A percentile compares a stretch with the other conserved stretches of the same genome.
Evolutionary conservation across 2,888 invertebrate species (phyloP).

Genomic region (Anoncus sp.): DNA sequence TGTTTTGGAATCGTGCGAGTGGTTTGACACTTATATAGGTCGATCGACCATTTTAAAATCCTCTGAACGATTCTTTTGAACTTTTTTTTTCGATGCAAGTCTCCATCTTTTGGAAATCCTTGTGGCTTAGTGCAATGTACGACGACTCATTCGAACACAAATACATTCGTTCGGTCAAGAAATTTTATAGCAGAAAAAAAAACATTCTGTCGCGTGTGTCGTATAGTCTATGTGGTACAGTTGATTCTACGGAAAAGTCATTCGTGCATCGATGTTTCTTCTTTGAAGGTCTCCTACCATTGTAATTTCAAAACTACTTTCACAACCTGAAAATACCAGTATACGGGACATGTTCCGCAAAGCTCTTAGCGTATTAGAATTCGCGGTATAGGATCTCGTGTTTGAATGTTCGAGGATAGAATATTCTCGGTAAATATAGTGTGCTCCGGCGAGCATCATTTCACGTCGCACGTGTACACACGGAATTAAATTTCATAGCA

Average conservation of each 20-base stretch:
- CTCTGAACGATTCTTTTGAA: too few species aligned
- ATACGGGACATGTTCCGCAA: constrained; percentile 9
- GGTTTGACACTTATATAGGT: too few species aligned
- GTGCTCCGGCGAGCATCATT: constrained; percentile 6
- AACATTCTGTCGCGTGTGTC: constrained; percentile 8
- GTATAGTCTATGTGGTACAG: neutral
- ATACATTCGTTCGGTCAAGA: too few species aligned
- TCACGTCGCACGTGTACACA: neutral
- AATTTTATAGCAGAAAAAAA: neutral
- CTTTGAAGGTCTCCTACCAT: neutral
- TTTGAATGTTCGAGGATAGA: constrained; percentile 12
- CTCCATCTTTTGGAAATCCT: too few species aligned
- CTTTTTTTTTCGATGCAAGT: too few species aligned
- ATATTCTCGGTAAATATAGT: constrained; percentile 30
- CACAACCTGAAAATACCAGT: constrained; percentile 16
- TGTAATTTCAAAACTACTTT: constrained; percentile 33
- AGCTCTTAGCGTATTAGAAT: constrained; percentile 55
- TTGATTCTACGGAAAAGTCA: constrained; percentile 8
- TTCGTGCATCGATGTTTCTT: neutral
- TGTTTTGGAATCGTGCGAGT: too few species aligned
- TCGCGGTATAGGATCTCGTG: constrained; percentile 34
- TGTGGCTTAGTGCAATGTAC: too few species aligned
- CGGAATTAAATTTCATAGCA: constrained; percentile 35
- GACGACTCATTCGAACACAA: too few species aligned
- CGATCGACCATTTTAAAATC: too few species aligned